These are phyloP conservation scores for Galagoides demidoff DNA, from an alignment of 2,797 vertebrate genomes.

Conservation along the genomic window DNA sequence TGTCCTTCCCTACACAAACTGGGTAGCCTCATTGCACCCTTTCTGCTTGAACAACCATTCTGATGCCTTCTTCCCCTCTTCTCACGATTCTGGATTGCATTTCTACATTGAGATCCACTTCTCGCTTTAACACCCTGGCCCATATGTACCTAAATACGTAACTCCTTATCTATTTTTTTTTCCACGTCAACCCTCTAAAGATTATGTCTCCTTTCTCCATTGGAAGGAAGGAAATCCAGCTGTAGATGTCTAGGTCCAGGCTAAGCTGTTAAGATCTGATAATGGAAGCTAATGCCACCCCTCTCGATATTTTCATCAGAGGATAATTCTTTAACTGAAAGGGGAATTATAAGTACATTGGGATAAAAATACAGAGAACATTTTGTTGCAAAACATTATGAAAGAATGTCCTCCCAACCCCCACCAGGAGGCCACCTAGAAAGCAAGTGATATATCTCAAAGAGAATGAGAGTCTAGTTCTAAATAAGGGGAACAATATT, in stretches of 20 bases:
- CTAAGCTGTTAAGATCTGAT: constrained; percentile 42
- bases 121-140: background rate
- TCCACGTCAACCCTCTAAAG: background rate
- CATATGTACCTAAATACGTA: background rate
- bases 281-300: background rate
- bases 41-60: background rate
- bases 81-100: background rate
- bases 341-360: background rate
- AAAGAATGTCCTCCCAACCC: background rate
- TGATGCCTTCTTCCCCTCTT: background rate
- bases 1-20: background rate
- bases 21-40: background rate
- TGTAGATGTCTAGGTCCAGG: background rate
- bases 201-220: background rate
- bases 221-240: constrained; percentile 16
- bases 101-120: background rate
- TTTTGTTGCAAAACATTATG: background rate
- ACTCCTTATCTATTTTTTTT: background rate
- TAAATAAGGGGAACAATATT: background rate
- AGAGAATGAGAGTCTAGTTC: background rate
- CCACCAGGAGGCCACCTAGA: background rate
- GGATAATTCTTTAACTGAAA: constrained; percentile 8
- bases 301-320: constrained; percentile 36
- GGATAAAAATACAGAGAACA: background rate
- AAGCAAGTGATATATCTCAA: background rate